phyloP scores from a whole-genome alignment of 1,140 invertebrate species.

The Philopotamus ludificatus region DNA sequence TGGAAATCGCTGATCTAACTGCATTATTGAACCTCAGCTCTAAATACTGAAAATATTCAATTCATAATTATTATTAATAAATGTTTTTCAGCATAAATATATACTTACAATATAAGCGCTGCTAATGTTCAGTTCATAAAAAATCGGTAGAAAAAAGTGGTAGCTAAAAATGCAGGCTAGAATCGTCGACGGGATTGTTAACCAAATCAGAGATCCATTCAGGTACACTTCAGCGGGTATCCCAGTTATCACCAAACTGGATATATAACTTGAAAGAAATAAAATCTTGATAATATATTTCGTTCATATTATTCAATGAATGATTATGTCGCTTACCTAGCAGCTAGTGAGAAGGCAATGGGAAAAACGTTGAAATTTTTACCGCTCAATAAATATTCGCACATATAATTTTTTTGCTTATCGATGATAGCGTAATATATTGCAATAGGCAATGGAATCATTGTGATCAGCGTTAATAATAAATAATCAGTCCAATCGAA shows the following conservation, averaged over 20 bases:
- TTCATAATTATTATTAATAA: no score
- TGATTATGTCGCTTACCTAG: constrained; percentile 53
- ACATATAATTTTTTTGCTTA: constrained; percentile 59
- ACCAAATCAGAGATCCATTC: constrained; percentile 55
- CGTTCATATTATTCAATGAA: not conserved
- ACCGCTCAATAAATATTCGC: constrained; percentile 64
- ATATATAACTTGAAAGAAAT: constrained; percentile 67
- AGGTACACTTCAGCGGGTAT: constrained; percentile 82
- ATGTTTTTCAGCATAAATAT: not conserved
- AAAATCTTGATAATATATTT: not conserved
- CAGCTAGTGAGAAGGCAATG: constrained; percentile 65
- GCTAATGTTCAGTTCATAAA: constrained; percentile 76
- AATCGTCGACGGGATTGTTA: constrained; percentile 54
- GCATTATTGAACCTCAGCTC: constrained; percentile 66
- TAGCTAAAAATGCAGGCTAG: constrained; percentile 67
- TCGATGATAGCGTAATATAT: constrained; percentile 65
- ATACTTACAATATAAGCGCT: constrained; percentile 77
- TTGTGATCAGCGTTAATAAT: constrained; percentile 63
- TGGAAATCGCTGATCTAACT: constrained; percentile 64
- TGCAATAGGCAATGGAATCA: constrained; percentile 62
- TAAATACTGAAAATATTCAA: constrained; percentile 46
- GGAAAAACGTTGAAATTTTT: constrained; percentile 65
- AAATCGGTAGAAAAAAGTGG: constrained; percentile 72
- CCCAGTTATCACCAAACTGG: constrained; percentile 80
- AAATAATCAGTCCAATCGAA: constrained; percentile 58